Conservation (phyloP, 2,888 invertebrate species). For the Cerastoderma edule region DNA sequence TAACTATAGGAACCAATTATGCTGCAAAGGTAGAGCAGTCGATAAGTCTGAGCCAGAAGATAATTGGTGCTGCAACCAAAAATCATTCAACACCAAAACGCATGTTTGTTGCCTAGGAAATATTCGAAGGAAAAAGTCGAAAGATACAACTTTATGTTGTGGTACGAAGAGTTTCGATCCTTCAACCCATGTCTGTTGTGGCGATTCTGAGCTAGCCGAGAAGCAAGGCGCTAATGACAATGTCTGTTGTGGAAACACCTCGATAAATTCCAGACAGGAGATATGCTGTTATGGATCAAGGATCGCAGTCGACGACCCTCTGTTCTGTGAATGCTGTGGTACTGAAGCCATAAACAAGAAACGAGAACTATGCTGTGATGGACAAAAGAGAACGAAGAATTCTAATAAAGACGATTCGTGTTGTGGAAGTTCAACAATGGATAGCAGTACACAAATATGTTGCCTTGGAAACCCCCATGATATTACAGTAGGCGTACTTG, state of each 20-base stretch:
- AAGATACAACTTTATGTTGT: constrained; percentile 51
- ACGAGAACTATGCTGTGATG: constrained; percentile 42
- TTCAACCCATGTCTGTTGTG: constrained; percentile 42
- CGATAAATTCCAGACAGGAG: constrained; percentile 33
- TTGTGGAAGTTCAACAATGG: constrained; percentile 46
- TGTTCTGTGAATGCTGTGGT: constrained; percentile 38
- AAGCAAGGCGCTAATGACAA: constrained; percentile 39
- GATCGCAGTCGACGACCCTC: background rate
- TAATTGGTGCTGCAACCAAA: constrained; percentile 49
- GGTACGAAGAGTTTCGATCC: constrained; percentile 37
- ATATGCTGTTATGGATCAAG: constrained; percentile 41
- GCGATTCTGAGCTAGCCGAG: constrained; percentile 26
- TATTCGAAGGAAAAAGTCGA: constrained; percentile 36
- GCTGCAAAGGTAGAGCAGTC: constrained; percentile 33
- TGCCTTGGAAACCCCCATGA: constrained; percentile 44
- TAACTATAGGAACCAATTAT: constrained; percentile 30
- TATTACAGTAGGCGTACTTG: constrained; percentile 10
- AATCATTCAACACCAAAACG: constrained; percentile 40
- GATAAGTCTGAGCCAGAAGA: constrained; percentile 33
- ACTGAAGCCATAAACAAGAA: constrained; percentile 30
- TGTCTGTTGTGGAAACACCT: constrained; percentile 45
- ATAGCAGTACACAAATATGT: constrained; percentile 42
- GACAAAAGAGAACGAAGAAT: constrained; percentile 35
- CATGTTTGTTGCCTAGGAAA: constrained; percentile 48
- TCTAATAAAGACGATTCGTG: constrained; percentile 41